phyloP scores from a whole-genome alignment of 2,888 invertebrate genomes.

The Choristoneura rosaceana region DNA sequence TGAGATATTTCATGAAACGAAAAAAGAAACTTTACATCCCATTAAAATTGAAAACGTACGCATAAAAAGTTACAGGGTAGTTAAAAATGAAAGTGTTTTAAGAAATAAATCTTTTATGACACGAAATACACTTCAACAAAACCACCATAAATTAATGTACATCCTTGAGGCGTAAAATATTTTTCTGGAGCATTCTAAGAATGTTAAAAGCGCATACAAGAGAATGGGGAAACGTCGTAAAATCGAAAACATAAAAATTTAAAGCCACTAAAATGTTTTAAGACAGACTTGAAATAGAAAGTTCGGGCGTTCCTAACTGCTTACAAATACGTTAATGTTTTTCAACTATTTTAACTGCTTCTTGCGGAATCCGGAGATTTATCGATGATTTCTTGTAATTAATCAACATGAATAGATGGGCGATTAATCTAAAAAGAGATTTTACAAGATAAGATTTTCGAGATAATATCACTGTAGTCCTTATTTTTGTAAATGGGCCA shows the following conservation, averaged over 20 bases:
- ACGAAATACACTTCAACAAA: not conserved
- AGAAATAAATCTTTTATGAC: slow-evolving; percentile 6
- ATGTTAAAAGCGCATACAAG: slow-evolving; percentile 32
- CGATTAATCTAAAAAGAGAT: not conserved
- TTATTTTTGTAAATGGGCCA: too few species aligned
- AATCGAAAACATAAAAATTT: slow-evolving; percentile 34
- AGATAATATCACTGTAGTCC: too few species aligned
- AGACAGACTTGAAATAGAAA: slow-evolving; percentile 33
- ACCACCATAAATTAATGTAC: not conserved
- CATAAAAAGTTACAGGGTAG: not conserved
- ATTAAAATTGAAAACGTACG: not conserved
- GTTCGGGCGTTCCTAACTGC: slow-evolving; percentile 23
- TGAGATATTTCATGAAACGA: not conserved
- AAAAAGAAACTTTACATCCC: not conserved
- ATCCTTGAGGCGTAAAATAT: not conserved
- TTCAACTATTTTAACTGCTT: slow-evolving; percentile 18
- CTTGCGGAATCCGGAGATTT: slow-evolving; percentile 7
- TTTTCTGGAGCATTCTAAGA: slow-evolving; percentile 26
- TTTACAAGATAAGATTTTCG: not conserved
- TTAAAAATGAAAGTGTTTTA: slow-evolving; percentile 12
- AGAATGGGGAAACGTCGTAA: slow-evolving; percentile 35
- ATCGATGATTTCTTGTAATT: slow-evolving; percentile 1
- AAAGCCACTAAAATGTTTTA: slow-evolving; percentile 40
- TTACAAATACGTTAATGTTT: slow-evolving; percentile 20
- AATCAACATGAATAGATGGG: slow-evolving; percentile 11